Evolutionary conservation across 2,797 vertebrate species (phyloP), one percentile per base, ranked within the genome.

Genomic region (Spinibarbus caldwelli): DNA sequence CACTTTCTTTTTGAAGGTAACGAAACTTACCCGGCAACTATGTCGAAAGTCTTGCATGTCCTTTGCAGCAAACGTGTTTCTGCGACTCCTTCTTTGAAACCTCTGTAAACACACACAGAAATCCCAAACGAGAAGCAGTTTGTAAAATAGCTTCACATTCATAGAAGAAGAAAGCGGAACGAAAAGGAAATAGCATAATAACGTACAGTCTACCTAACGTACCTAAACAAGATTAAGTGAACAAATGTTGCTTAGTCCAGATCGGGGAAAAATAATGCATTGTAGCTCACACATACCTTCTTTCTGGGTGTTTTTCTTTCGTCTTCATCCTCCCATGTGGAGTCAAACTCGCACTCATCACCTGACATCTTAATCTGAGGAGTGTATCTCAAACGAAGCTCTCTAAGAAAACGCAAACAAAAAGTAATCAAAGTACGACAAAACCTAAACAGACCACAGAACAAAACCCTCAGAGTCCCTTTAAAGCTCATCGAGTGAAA

Each of bases 1-100:
- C n/a, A n/a, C n/a, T n/a, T n/a, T n/a, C n/a, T n/a, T n/a, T n/a
- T n/a, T n/a, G n/a, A n/a, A n/a, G n/a, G n/a, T n/a, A n/a, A n/a
- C n/a, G n/a, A n/a, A n/a, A n/a, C n/a, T n/a, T n/a, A 98, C 97
- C 84, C 94, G 95, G 89, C 96, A 97, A 66, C 10, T 73, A 1
- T 82, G 95, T 47, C 97, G 94, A 93, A 97, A 99, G 82, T 93
- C 93, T 75, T 94, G 92, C 94, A 97, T 95, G 91, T 99, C 97
- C 86, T 0, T 93, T 1, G 96, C 91, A 0, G 97, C 97, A 15
- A 5, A 54, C 92, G 89, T 89, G 92, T 97, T 97, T 81, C 93
- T 94, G 19, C 6, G 2, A 9, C 83, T 52, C 1, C 6, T 26
- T 17, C 4, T 29, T 26, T 6, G 0, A 19, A 0, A 17, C 1